A percentile compares a stretch with the other conserved stretches of the same genome.
Conservation (phyloP, 2,797 vertebrate species). For the Spondyliosoma cantharus region DNA sequence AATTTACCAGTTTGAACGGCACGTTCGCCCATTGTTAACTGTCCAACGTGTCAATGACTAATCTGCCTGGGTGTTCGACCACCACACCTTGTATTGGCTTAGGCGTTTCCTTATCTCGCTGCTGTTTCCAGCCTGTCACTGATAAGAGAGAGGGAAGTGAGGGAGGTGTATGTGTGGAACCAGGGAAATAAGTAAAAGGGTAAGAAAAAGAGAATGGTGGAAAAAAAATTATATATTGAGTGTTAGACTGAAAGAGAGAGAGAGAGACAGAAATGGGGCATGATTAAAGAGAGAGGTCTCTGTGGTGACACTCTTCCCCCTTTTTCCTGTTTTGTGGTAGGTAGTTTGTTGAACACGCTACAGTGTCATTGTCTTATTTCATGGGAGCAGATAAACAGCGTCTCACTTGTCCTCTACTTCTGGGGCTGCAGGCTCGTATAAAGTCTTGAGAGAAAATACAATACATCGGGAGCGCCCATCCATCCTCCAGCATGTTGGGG, state of each 20-base stretch:
- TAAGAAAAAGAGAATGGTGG: conserved; percentile 43
- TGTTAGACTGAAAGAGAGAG: conserved; percentile 28
- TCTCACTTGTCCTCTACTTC: conserved; percentile 42
- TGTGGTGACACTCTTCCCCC: conserved; percentile 29
- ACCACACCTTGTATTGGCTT: conserved; percentile 74
- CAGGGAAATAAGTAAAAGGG: conserved; percentile 52
- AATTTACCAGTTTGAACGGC: conserved; percentile 60
- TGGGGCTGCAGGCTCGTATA: conserved; percentile 31
- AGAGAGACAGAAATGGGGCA: conserved; percentile 46
- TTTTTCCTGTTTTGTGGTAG: conserved; percentile 40
- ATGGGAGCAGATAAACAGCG: conserved; percentile 56
- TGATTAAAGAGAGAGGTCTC: conserved; percentile 60
- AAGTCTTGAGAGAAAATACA: conserved; percentile 45
- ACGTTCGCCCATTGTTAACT: conserved; percentile 75
- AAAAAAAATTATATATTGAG: conserved; percentile 32
- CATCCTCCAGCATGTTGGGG: conserved; percentile 31
- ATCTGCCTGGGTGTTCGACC: conserved; percentile 78
- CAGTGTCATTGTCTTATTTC: conserved; percentile 58
- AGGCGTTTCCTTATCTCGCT: conserved; percentile 77
- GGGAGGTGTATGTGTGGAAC: conserved; percentile 32
- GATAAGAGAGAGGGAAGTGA: conserved; percentile 68
- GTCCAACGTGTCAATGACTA: conserved; percentile 82
- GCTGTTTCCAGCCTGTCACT: conserved; percentile 80
- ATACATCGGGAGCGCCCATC: conserved; percentile 28
- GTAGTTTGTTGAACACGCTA: conserved; percentile 55